Evolutionary conservation across 2,113 vertebrate genomes (phyloP).

Genomic region (Perognathus longimembris): DNA sequence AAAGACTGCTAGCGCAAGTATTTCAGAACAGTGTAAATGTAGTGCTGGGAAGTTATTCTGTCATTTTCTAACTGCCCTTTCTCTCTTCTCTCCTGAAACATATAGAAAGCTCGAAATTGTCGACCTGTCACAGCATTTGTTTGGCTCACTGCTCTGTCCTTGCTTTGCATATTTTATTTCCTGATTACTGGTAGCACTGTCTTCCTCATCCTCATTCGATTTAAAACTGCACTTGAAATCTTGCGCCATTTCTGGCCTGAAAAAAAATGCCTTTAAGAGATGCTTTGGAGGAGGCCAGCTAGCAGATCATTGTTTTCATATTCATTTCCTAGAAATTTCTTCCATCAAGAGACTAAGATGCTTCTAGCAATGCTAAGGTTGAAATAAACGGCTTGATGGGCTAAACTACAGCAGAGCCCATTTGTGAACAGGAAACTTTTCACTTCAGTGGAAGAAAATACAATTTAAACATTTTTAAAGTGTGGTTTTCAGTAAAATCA

Average conservation of each 20-base stretch:
- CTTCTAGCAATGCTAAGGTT: conserved; percentile 54
- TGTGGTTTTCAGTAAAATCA: conserved; percentile 71
- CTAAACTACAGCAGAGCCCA: conserved; percentile 52
- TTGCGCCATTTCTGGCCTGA: neutral
- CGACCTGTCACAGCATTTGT: neutral
- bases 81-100: conserved; percentile 32
- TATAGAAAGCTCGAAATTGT: neutral
- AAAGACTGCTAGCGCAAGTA: conserved; percentile 54
- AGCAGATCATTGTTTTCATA: conserved; percentile 49
- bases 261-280: conserved; percentile 37
- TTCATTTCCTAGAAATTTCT: conserved; percentile 46
- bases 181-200: neutral
- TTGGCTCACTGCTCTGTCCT: neutral
- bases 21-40: conserved; percentile 57
- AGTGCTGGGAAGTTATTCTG: conserved; percentile 42
- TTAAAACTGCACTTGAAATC: conserved; percentile 12
- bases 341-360: neutral
- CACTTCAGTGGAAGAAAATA: conserved; percentile 72
- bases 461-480: conserved; percentile 77
- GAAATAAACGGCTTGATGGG: conserved; percentile 58
- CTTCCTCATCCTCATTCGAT: neutral
- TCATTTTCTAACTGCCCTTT: conserved; percentile 35
- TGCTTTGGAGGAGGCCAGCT: neutral
- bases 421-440: conserved; percentile 64
- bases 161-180: conserved; percentile 35